These are phyloP conservation scores for Eulithis prunata DNA, from an alignment of 2,888 invertebrate genomes.

Conservation along the genomic window DNA sequence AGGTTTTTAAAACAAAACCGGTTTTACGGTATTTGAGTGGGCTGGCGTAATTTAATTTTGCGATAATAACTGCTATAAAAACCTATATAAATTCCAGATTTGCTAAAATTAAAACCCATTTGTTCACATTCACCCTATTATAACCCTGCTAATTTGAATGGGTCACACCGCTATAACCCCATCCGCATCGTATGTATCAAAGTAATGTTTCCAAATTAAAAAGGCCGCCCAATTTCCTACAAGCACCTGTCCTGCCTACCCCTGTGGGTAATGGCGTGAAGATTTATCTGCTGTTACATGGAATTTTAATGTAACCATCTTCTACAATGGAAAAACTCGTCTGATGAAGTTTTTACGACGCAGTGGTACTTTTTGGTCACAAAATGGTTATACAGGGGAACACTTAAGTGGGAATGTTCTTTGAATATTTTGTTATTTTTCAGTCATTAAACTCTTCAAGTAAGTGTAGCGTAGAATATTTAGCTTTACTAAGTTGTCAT, in stretches of 20 bases:
- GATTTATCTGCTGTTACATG: constrained; percentile 70
- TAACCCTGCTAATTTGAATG: constrained; percentile 11
- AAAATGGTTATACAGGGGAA: constrained; percentile 26
- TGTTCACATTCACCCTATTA: background rate
- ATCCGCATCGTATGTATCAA: constrained; percentile 43
- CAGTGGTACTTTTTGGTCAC: constrained; percentile 22
- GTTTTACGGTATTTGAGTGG: background rate
- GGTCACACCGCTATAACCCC: constrained; percentile 7
- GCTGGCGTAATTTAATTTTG: background rate
- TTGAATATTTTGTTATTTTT: background rate
- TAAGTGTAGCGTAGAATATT: background rate
- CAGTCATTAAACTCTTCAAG: background rate
- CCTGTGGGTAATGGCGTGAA: constrained; percentile 63
- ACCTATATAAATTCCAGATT: background rate
- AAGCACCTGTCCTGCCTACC: constrained; percentile 60
- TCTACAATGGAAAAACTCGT: constrained; percentile 30
- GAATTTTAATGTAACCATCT: constrained; percentile 66
- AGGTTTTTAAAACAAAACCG: no score
- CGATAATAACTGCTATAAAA: background rate
- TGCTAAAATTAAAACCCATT: background rate
- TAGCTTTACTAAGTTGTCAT: background rate
- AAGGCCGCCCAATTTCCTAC: constrained; percentile 70
- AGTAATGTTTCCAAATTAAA: constrained; percentile 69
- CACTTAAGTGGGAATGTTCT: constrained; percentile 10
- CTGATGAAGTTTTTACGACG: constrained; percentile 28